Percentiles rank a stretch among this genome's conserved stretches.
These are phyloP conservation scores for Oryctes rhinoceros DNA, from an alignment of 1,140 invertebrate genomes.

Conservation along the genomic window DNA sequence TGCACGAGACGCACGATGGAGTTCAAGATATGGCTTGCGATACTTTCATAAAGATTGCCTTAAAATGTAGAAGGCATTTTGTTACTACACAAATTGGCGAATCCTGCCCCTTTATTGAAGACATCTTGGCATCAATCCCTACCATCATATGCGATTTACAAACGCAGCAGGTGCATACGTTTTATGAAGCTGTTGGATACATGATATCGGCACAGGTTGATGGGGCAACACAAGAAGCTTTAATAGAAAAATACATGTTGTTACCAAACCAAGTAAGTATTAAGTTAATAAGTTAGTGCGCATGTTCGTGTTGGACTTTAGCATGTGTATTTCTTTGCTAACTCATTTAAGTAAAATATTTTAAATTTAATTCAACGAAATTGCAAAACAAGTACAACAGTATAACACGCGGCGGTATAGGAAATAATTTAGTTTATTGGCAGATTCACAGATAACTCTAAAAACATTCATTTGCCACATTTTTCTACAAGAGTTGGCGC, in stretches of 20 bases:
- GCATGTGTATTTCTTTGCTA: too few species aligned
- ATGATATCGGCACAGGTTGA: slow-evolving; percentile 98
- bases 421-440: too few species aligned
- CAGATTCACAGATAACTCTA: too few species aligned
- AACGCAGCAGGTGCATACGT: slow-evolving; percentile 94
- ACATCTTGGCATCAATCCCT: slow-evolving; percentile 95
- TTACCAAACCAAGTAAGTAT: slow-evolving; percentile 89
- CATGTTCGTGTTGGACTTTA: too few species aligned
- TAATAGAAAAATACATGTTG: slow-evolving; percentile 98
- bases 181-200: slow-evolving; percentile 99
- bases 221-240: slow-evolving; percentile 84
- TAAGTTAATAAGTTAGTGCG: background rate
- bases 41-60: slow-evolving; percentile 99
- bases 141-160: slow-evolving; percentile 99
- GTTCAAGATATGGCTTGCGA: slow-evolving; percentile 99
- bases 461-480: too few species aligned
- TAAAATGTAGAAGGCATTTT: slow-evolving; percentile 98
- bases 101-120: slow-evolving; percentile 97
- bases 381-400: too few species aligned
- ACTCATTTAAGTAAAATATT: too few species aligned
- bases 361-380: too few species aligned
- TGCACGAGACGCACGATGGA: slow-evolving; percentile 99
- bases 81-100: slow-evolving; percentile 97
- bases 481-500: too few species aligned
- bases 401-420: too few species aligned